Evolutionary conservation across 2,888 invertebrate species (phyloP).

Genomic region (Lysandra bellargus): DNA sequence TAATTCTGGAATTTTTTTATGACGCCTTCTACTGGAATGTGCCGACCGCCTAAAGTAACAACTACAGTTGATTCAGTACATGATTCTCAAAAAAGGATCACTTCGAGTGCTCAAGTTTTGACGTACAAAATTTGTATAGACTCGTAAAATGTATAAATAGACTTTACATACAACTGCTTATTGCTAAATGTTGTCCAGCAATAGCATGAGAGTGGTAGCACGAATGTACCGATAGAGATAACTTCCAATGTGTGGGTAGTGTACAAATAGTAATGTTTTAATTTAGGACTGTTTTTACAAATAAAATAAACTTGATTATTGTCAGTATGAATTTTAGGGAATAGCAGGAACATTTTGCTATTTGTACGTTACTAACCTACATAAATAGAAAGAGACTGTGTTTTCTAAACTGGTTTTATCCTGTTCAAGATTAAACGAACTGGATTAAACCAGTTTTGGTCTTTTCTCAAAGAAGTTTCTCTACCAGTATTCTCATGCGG

Average conservation of each 20-base stretch:
- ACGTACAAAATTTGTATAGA: slow-evolving; percentile 80
- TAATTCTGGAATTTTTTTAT: slow-evolving; percentile 73
- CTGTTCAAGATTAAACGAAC: not conserved
- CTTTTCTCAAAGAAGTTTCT: not conserved
- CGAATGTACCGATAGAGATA: not conserved
- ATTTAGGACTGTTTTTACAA: not conserved
- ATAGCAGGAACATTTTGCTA: not conserved
- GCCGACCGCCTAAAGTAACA: slow-evolving; percentile 78
- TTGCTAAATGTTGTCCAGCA: slow-evolving; percentile 71
- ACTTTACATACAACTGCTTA: slow-evolving; percentile 79
- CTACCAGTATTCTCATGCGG: not conserved
- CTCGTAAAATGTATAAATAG: slow-evolving; percentile 80
- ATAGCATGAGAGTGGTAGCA: slow-evolving; percentile 45
- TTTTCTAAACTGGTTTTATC: not conserved
- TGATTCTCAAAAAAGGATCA: slow-evolving; percentile 80
- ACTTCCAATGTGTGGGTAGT: not conserved
- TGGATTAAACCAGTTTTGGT: not conserved
- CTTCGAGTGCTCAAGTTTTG: slow-evolving; percentile 71
- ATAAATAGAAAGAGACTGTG: not conserved
- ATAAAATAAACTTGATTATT: not conserved
- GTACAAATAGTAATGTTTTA: not conserved
- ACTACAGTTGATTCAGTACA: slow-evolving; percentile 76
- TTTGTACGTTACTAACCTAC: not conserved
- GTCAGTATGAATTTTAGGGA: not conserved
- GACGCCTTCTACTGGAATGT: slow-evolving; percentile 78